Evolutionary conservation across 2,113 vertebrate genomes (phyloP).

Genomic region (Herpetotheres cachinnans): DNA sequence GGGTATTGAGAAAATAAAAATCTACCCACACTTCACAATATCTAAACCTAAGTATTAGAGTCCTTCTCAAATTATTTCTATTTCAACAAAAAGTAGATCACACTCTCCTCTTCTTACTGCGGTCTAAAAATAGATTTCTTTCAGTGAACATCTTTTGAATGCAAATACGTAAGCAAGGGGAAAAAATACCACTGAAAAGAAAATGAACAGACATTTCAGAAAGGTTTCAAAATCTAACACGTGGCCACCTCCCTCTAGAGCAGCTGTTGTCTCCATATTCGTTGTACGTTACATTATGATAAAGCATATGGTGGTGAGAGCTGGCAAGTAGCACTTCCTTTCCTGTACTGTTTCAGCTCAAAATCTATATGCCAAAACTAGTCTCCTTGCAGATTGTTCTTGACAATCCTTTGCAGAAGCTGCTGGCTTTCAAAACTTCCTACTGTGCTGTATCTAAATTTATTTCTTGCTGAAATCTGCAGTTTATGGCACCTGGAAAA

Average conservation of each 20-base stretch:
- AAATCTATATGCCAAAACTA: conserved; percentile 13
- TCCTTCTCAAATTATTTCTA: not conserved
- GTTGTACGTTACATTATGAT: conserved; percentile 51
- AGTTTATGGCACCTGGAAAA: not conserved
- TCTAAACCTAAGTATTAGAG: not conserved
- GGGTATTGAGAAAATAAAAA: not conserved
- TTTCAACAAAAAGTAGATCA: not conserved
- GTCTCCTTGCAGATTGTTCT: conserved; percentile 39
- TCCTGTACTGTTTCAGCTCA: conserved; percentile 19
- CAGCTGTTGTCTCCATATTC: conserved; percentile 78
- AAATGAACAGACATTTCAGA: conserved; percentile 26
- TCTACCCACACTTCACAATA: not conserved
- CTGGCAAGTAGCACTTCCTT: conserved; percentile 81
- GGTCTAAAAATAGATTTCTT: not conserved
- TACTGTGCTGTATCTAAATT: conserved; percentile 42
- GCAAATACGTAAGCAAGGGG: conserved; percentile 28
- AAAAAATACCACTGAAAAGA: not conserved
- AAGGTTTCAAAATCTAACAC: conserved; percentile 8
- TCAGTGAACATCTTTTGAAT: conserved; percentile 10
- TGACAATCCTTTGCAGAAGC: conserved; percentile 63
- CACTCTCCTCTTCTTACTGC: not conserved
- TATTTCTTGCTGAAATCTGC: conserved; percentile 34
- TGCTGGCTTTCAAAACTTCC: conserved; percentile 4
- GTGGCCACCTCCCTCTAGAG: conserved; percentile 59
- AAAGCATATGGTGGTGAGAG: conserved; percentile 72